These are phyloP conservation scores for Grallaria varia DNA, from an alignment of 2,113 vertebrate species.

Conservation along the genomic window DNA sequence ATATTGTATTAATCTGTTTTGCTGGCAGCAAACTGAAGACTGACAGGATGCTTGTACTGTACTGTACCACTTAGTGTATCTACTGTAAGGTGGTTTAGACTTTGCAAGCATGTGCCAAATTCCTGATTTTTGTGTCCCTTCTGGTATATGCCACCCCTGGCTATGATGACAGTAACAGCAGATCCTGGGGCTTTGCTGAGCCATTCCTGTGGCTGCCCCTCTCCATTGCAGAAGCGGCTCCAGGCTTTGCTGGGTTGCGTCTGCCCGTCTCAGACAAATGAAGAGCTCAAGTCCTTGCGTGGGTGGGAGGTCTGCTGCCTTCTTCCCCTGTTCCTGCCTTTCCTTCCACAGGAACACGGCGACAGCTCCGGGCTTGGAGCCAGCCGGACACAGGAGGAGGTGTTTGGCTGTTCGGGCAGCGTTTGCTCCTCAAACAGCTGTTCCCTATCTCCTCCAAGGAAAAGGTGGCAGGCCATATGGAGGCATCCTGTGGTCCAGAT, in stretches of 20 bases:
- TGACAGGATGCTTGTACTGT: not conserved
- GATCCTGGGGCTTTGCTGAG: not conserved
- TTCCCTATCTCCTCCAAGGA: conserved; percentile 60
- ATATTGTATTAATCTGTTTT: conserved; percentile 37
- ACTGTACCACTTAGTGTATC: not conserved
- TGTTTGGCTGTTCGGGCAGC: conserved; percentile 55
- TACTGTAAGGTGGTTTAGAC: conserved; percentile 2
- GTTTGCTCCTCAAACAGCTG: conserved; percentile 59
- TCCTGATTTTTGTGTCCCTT: not conserved
- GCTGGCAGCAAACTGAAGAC: conserved; percentile 18
- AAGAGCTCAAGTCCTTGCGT: conserved; percentile 14
- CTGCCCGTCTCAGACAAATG: not conserved
- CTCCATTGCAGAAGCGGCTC: not conserved
- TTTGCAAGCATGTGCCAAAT: not conserved
- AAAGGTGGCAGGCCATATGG: conserved; percentile 68
- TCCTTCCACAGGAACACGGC: conserved; percentile 9
- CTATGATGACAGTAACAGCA: not conserved
- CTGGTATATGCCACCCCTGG: not conserved
- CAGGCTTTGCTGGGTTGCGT: not conserved
- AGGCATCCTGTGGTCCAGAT: conserved; percentile 58
- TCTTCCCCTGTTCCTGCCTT: conserved; percentile 3
- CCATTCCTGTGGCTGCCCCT: not conserved
- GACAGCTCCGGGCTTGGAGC: conserved; percentile 49
- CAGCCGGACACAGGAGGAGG: conserved; percentile 62
- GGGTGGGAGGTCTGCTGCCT: conserved; percentile 44